phyloP scores from a whole-genome alignment of 2,113 vertebrate species.

The Forbesichthys papilliferus region DNA sequence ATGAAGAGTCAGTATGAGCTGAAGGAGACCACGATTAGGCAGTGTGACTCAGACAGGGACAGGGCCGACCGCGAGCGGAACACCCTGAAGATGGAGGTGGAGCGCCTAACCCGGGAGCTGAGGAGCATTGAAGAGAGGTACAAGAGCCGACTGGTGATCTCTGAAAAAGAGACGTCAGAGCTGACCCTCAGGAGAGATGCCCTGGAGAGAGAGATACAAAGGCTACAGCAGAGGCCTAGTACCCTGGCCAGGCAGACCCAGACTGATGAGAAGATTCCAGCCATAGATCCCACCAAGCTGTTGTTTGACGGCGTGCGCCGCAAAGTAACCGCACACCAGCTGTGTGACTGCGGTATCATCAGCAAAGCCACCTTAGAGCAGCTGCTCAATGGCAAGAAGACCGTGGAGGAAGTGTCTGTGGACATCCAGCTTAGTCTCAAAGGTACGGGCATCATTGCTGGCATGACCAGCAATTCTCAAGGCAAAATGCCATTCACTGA shows the following conservation, averaged over 20 bases:
- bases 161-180: constrained; percentile 82
- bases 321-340: constrained; percentile 92
- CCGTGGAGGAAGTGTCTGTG: constrained; percentile 83
- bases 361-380: constrained; percentile 85
- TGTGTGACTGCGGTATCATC: constrained; percentile 89
- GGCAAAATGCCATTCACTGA: constrained; percentile 88
- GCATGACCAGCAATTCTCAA: constrained; percentile 79
- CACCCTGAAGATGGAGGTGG: constrained; percentile 82
- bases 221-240: constrained; percentile 80
- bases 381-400: constrained; percentile 86
- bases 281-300: constrained; percentile 86
- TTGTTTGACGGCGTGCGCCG: constrained; percentile 86
- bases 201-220: constrained; percentile 86
- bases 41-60: constrained; percentile 83
- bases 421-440: constrained; percentile 89
- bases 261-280: constrained; percentile 81
- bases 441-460: constrained; percentile 88
- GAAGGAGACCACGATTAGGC: constrained; percentile 83
- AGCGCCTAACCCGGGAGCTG: constrained; percentile 86
- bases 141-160: constrained; percentile 78
- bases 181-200: constrained; percentile 77
- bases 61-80: constrained; percentile 85
- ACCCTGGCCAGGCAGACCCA: constrained; percentile 80
- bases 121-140: constrained; percentile 86
- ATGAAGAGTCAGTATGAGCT: constrained; percentile 90